Evolutionary conservation across 2,888 invertebrate genomes (phyloP).

Genomic region (Lycaena phlaeas): DNA sequence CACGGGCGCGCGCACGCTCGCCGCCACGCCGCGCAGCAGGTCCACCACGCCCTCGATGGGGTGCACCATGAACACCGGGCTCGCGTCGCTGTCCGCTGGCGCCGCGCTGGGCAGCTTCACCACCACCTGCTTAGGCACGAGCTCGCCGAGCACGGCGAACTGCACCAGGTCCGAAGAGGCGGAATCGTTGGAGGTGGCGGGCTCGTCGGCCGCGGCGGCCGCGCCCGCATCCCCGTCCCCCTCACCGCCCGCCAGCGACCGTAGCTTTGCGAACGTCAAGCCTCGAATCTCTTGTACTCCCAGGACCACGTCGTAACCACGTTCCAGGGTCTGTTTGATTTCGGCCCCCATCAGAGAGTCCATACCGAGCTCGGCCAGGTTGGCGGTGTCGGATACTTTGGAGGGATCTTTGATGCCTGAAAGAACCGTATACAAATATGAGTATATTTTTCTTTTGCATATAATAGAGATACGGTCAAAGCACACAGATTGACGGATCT

Average conservation of each 20-base stretch:
- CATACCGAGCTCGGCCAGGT: conserved; percentile 95
- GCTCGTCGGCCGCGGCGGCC: conserved; percentile 18
- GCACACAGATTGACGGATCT: too few species aligned
- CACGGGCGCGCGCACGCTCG: conserved; percentile 81
- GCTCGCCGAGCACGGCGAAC: conserved; percentile 63
- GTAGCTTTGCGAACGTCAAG: conserved; percentile 84
- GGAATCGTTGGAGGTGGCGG: conserved; percentile 36
- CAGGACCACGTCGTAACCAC: conserved; percentile 91
- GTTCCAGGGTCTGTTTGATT: conserved; percentile 95
- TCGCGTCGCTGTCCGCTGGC: conserved; percentile 35
- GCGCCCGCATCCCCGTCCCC: conserved; percentile 18
- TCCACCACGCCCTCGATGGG: conserved; percentile 91
- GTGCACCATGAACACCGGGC: conserved; percentile 81
- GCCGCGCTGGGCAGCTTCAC: conserved; percentile 77
- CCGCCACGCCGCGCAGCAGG: conserved; percentile 80
- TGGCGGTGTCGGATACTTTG: conserved; percentile 81
- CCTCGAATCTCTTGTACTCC: conserved; percentile 92
- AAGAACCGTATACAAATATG: too few species aligned
- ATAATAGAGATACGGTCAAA: too few species aligned
- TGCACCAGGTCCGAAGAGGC: conserved; percentile 59
- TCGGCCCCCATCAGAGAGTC: conserved; percentile 99
- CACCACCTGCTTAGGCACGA: conserved; percentile 83
- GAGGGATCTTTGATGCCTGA: conserved; percentile 89
- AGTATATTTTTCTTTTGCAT: too few species aligned
- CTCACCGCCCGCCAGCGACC: conserved; percentile 65